Evolutionary conservation across 2,888 invertebrate species (phyloP).

Genomic region (Choreutis nemorana): DNA sequence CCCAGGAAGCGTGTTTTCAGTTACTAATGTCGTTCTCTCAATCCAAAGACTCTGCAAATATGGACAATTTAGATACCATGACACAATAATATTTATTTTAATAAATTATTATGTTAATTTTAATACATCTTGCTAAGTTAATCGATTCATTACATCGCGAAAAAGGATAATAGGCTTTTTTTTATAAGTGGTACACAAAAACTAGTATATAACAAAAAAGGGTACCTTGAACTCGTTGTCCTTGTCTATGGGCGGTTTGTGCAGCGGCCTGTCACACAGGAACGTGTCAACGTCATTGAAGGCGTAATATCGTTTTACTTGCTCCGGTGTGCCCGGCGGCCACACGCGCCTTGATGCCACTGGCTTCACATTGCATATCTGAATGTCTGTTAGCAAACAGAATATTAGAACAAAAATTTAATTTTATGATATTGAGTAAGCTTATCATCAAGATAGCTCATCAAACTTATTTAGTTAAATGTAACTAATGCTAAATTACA

Average conservation of each 20-base stretch:
- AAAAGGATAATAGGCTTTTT: not conserved
- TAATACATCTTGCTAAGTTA: not conserved
- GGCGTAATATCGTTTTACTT: constrained; percentile 87
- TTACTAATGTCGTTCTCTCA: constrained; percentile 87
- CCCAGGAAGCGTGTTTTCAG: constrained; percentile 85
- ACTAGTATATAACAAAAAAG: not conserved
- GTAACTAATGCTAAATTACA: too few species aligned
- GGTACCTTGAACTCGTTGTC: constrained; percentile 91
- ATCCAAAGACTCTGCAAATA: constrained; percentile 86
- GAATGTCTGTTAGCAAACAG: constrained; percentile 79
- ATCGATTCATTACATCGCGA: not conserved
- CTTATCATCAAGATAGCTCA: too few species aligned
- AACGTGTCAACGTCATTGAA: constrained; percentile 92
- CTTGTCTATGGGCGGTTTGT: constrained; percentile 89
- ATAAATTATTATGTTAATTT: not conserved
- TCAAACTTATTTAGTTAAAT: too few species aligned
- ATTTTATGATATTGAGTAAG: not conserved
- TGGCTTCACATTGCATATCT: constrained; percentile 94
- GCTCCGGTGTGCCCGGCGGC: constrained; percentile 80
- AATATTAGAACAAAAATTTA: not conserved
- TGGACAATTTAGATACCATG: not conserved
- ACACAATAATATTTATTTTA: not conserved
- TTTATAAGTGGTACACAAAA: not conserved
- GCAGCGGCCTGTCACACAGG: constrained; percentile 88
- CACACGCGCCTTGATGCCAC: constrained; percentile 75